phyloP scores from a whole-genome alignment of 2,888 invertebrate genomes.

The Danaus chrysippus region DNA sequence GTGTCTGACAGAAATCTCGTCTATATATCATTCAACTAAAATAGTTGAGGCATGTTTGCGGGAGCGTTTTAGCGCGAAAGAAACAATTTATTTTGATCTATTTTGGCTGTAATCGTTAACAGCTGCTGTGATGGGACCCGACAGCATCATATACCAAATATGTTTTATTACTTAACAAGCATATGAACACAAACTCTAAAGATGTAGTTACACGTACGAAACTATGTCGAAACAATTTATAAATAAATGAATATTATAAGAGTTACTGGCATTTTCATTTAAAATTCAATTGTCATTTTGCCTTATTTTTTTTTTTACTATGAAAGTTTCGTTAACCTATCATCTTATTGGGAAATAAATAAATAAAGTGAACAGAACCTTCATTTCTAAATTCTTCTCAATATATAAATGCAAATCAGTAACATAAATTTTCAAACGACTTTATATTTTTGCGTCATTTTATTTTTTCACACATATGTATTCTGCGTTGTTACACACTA shows the following conservation, averaged over 20 bases:
- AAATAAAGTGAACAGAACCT: too few relatives aligned
- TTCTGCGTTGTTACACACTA: conserved; percentile 60
- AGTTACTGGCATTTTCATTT: too few relatives aligned
- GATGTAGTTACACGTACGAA: too few relatives aligned
- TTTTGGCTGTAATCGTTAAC: conserved; percentile 47
- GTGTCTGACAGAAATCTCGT: conserved; percentile 45
- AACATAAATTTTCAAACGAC: background rate
- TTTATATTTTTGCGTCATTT: conserved; percentile 7
- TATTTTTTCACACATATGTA: conserved; percentile 26
- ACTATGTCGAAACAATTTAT: too few relatives aligned
- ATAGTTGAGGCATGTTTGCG: conserved; percentile 63
- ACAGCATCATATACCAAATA: background rate
- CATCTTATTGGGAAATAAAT: too few relatives aligned
- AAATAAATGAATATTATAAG: too few relatives aligned
- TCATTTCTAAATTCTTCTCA: background rate
- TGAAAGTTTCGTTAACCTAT: too few relatives aligned
- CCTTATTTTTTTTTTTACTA: too few relatives aligned
- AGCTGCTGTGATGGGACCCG: conserved; percentile 38
- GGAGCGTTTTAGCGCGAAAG: conserved; percentile 64
- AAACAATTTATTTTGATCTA: conserved; percentile 56
- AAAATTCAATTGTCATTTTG: too few relatives aligned
- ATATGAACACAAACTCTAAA: background rate
- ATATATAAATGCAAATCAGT: background rate
- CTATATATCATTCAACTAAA: conserved; percentile 69
- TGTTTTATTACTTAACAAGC: background rate